Percentiles rank a stretch among this genome's conserved stretches.
Evolutionary conservation across 1,140 invertebrate genomes (phyloP).

Genomic region (Diachasmimorpha longicaudata): DNA sequence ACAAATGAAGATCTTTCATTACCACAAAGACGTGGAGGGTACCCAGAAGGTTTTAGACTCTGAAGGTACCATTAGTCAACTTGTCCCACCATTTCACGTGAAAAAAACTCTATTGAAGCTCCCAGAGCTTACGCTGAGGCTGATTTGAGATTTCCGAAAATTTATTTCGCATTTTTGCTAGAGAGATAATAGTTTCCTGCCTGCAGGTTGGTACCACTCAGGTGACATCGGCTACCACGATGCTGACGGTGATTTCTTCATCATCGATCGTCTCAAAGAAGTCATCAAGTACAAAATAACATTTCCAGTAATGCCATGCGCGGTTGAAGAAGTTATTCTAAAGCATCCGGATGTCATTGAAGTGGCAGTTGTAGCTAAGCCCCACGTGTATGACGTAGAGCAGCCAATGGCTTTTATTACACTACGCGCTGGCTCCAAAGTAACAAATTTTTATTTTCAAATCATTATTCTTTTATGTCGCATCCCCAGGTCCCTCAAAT

Average conservation of each 20-base stretch:
- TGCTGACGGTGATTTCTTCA: conserved; percentile 51
- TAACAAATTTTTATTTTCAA: too few relatives aligned
- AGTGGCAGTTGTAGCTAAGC: conserved; percentile 71
- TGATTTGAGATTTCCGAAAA: too few relatives aligned
- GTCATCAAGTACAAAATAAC: conserved; percentile 57
- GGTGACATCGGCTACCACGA: conserved; percentile 60
- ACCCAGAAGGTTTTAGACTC: conserved; percentile 61
- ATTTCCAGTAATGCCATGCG: not conserved
- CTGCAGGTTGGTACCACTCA: conserved; percentile 41
- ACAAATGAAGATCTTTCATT: conserved; percentile 49
- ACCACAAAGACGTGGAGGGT: conserved; percentile 61
- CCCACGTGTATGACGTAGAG: conserved; percentile 65
- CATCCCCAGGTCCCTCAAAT: too few relatives aligned
- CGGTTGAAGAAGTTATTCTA: conserved; percentile 69
- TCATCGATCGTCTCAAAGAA: conserved; percentile 65
- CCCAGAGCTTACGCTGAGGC: too few relatives aligned
- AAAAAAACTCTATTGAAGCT: too few relatives aligned
- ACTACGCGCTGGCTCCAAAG: conserved; percentile 37
- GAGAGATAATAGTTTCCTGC: not conserved
- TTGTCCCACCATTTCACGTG: too few relatives aligned
- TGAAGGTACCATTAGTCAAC: too few relatives aligned
- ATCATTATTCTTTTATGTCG: too few relatives aligned
- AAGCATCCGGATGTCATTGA: conserved; percentile 69
- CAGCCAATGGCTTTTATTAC: conserved; percentile 67
- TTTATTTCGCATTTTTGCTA: too few relatives aligned